Evolutionary conservation across 2,797 vertebrate genomes (phyloP), one percentile per base, ranked within the genome.

Genomic region (Spinus pinus): DNA sequence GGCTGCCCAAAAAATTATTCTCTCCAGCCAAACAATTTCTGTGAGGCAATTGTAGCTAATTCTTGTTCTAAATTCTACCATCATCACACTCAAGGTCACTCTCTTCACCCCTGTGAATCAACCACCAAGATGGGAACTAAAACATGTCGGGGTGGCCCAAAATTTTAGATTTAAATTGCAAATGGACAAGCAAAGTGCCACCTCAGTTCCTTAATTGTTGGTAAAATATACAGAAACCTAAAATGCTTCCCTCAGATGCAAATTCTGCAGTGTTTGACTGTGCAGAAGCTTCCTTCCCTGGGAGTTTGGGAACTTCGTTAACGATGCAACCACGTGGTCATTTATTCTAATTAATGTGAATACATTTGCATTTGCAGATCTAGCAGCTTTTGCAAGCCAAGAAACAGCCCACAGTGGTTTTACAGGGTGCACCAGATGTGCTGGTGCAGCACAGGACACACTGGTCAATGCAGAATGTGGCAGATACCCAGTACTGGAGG

Each of bases 341-440:
- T 93, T 80, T 70, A 85, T 87, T 92, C 53, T 80, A 89, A 85
- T 92, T 80, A 89, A 82, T 61, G 35, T n/a, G 64, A 87, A 91
- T 60, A 69, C 2, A 88, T 96, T 90, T 93, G 72, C 78, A 88
- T 88, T 83, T 93, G 66, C 58, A 85, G 50, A 81, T 64, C 53
- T 42, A 64, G 61, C 51, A 72, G 91, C n/a, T 90, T 92, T 70
- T 41, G n/a, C 39, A 75, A 93, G 62, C 47, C 54, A 86, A 75
- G 47, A 61, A 90, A 9, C 12, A 92, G 35, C 33, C 22, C 66
- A 50, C 6, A 14, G 73, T 23, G 37, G 44, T 42, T 80, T 93
- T 20, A 17, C 28, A 46, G 0, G 0, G 23, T 9, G 16, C 42
- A 64, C 62, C 53, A 69, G 73, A 57, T 64, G 51, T 80, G 71